phyloP scores from a whole-genome alignment of 2,888 invertebrate species.

The Lithophane socia region DNA sequence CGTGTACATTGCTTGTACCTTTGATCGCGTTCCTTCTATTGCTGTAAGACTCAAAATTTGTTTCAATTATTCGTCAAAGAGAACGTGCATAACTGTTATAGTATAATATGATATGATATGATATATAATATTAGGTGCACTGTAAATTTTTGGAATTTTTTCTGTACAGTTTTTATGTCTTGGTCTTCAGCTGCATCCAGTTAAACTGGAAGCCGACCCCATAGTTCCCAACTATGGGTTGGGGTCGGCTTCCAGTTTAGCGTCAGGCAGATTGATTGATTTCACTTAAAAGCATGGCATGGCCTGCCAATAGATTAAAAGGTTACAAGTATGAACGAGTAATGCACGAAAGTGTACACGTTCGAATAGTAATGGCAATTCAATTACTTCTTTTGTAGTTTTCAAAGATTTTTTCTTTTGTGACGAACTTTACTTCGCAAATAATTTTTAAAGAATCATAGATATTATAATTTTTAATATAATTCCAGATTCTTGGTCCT shows the following conservation, averaged over 20 bases:
- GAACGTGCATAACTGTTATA: no score
- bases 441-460: conserved; percentile 8
- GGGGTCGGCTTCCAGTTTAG: no score
- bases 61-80: background rate
- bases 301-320: background rate
- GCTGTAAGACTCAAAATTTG: background rate
- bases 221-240: no score
- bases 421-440: conserved; percentile 37
- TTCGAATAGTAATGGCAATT: conserved; percentile 46
- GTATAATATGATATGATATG: no score
- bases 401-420: conserved; percentile 27
- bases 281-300: background rate
- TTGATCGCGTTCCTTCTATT: background rate
- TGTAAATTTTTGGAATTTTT: no score
- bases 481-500: background rate
- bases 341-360: background rate
- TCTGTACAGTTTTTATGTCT: background rate
- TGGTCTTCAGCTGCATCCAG: background rate
- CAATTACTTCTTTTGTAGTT: conserved; percentile 50
- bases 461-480: conserved; percentile 5
- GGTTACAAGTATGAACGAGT: background rate
- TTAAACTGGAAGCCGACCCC: background rate
- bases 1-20: background rate
- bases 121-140: background rate
- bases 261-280: background rate